Base-by-base conservation (phyloP, 2,888 invertebrate genomes). In the Drosophila neutralis region DNA sequence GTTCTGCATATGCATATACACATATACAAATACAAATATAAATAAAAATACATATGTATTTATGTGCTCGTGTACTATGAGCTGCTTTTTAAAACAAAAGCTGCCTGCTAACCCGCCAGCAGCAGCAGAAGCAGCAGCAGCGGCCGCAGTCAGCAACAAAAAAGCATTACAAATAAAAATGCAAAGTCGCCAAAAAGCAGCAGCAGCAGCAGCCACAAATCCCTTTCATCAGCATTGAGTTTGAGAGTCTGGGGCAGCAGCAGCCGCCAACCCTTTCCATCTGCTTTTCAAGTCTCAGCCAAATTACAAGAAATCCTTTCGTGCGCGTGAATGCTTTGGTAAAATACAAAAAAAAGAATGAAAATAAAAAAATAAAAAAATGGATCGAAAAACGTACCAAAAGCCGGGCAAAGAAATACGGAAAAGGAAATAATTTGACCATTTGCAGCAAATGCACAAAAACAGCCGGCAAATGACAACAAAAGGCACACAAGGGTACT, bases 241-340 rank as follows among this genome's bases (percentile, higher is more conserved):
- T 60, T 63, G 66, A 48, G 73, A 33, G 62, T 31, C 56, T 40
- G 49, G 45, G 36, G 38, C 15, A 29, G 57, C 38, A 56, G 54
- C 36, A 51, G 40, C 62, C 58, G 71, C 66, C 64, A 82, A 83
- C 82, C 84, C 84, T 87, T 87, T 84, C 87, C 87, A 80, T 71
- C 83, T 83, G 78, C 76, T 80, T 74, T 82, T 87, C 80, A 81
- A 89, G 89, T 80, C 80, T 78, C 78, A 80, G 82, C 83, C 83
- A 90, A 91, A 91, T 91, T 89, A 90, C 89, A 91, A 91, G 91
- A 91, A 91, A 91, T 91, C 91, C 90, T 91, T 91, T 91, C 90
- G 88, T 90, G 89, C 84, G 89, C 89, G 83, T 91, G 90, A 89
- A 90, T 91, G 90, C 91, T 91, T 87, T 80, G 79, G 63, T 57